Percentiles rank a stretch among this genome's conserved stretches.
These are phyloP conservation scores for Pterobdella sp. DNA, from an alignment of 2,888 invertebrate species.

Conservation along the genomic window DNA sequence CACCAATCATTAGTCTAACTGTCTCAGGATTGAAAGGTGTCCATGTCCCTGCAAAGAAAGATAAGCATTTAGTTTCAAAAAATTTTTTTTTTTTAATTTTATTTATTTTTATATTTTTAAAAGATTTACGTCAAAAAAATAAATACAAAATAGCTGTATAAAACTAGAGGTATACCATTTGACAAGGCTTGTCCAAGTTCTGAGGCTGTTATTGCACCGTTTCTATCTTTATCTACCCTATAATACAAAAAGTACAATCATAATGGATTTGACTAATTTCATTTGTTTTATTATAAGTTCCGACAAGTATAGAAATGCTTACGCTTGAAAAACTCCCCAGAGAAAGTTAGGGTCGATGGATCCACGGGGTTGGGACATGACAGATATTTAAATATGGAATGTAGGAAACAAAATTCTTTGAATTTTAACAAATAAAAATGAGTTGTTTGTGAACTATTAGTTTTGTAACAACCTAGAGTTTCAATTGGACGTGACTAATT, in stretches of 20 bases:
- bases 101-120: slow-evolving; percentile 12
- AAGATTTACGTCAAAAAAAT: not conserved
- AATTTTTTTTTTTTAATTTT: slow-evolving; percentile 11
- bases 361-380: slow-evolving; percentile 17
- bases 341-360: slow-evolving; percentile 35
- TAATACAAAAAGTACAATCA: not conserved
- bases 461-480: too few species aligned
- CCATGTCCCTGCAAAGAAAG: slow-evolving; percentile 65
- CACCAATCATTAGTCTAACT: slow-evolving; percentile 88
- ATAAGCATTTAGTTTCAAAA: not conserved
- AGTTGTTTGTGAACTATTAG: too few species aligned
- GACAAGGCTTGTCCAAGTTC: slow-evolving; percentile 85
- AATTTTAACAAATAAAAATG: too few species aligned
- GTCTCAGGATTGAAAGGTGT: slow-evolving; percentile 96
- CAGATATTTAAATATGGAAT: not conserved
- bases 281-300: not conserved
- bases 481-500: too few species aligned
- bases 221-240: slow-evolving; percentile 57
- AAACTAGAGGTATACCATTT: slow-evolving; percentile 59
- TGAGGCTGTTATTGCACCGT: slow-evolving; percentile 77
- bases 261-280: not conserved
- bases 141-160: not conserved
- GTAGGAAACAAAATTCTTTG: too few species aligned
- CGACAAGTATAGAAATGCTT: not conserved
- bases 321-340: slow-evolving; percentile 37